A percentile compares a stretch with the other conserved stretches of the same genome.
Evolutionary conservation across 1,140 invertebrate genomes (phyloP).

Genomic region (Orchesella cincta): DNA sequence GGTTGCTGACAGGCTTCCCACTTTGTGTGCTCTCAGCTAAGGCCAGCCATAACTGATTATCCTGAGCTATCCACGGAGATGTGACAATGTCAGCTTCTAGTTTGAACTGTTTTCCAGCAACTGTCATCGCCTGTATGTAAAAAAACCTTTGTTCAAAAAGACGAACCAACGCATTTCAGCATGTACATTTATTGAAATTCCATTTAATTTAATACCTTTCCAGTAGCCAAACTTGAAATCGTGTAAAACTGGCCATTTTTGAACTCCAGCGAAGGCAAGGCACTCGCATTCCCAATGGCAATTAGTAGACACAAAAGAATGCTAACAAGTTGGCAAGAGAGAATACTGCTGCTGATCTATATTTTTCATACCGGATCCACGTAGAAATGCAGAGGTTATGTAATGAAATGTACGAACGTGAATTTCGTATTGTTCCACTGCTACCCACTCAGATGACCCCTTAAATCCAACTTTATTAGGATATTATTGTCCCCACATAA

Average conservation of each 20-base stretch:
- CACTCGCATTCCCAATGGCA: too few species aligned
- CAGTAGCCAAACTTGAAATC: slow-evolving; percentile 31
- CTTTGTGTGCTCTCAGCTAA: background rate
- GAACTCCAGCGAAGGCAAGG: background rate
- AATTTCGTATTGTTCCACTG: too few species aligned
- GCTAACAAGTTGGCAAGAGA: too few species aligned
- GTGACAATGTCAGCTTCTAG: background rate
- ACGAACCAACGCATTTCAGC: background rate
- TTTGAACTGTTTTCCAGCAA: slow-evolving; percentile 25
- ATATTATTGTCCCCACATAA: too few species aligned
- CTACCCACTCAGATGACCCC: too few species aligned
- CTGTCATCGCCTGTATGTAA: slow-evolving; percentile 31
- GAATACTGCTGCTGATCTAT: too few species aligned
- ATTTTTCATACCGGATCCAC: too few species aligned
- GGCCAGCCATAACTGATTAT: slow-evolving; percentile 38
- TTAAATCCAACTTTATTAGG: too few species aligned
- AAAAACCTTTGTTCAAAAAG: too few species aligned
- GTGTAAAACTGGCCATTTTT: slow-evolving; percentile 28
- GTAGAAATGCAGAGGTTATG: too few species aligned
- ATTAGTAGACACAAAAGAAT: too few species aligned
- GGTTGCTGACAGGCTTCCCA: background rate
- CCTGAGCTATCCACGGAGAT: slow-evolving; percentile 24
- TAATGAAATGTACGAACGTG: too few species aligned
- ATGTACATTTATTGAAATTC: background rate
- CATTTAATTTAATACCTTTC: slow-evolving; percentile 31